Evolutionary conservation across 2,797 vertebrate genomes (phyloP), one percentile per base, ranked within the genome.

Genomic region (Eurystomus glaucurus): DNA sequence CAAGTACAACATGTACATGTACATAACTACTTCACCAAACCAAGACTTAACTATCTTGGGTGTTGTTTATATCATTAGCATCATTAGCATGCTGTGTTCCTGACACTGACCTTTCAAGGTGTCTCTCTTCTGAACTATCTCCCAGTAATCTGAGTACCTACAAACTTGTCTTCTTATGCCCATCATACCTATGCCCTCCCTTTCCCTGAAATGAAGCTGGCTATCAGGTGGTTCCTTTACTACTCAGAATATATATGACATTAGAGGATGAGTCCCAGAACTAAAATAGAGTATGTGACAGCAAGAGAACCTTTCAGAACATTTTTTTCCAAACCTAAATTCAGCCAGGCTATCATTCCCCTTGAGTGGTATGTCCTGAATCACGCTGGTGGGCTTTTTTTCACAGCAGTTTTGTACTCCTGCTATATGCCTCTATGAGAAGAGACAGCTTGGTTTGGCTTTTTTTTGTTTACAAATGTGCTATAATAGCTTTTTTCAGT

Each of bases 151-250:
- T 4, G 91, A 97, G 87, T 57, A 94, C 86, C 31, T 66, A 82
- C 93, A 95, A 95, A 93, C 78, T 93, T 71, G 94, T 91, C 76
- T 85, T 61, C 78, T 65, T 23, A 86, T 41, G 71, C 90, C 84
- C 95, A 88, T 93, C 88, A 93, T 90, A 95, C 88, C 87, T 95
- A 97, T 90, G 94, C 86, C 94, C 96, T 95, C 96, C 97, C 97
- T 90, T 95, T 93, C 90, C 84, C 95, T 96, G 95, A 97, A 97
- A 97, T 96, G 74, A 96, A 96, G 90, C 93, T 96, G 90, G n/a
- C 68, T 54, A 96, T 96, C 95, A 97, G 88, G 89, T 88, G 95
- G 72, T 80, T 90, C 43, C 86, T 95, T 96, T 94, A 94, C 77
- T 52, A 61, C 93, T 93, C 64, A 74, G 90, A 97, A 88, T 91